Conservation (phyloP, 2,797 vertebrate genomes). For the Protonibea diacanthus region DNA sequence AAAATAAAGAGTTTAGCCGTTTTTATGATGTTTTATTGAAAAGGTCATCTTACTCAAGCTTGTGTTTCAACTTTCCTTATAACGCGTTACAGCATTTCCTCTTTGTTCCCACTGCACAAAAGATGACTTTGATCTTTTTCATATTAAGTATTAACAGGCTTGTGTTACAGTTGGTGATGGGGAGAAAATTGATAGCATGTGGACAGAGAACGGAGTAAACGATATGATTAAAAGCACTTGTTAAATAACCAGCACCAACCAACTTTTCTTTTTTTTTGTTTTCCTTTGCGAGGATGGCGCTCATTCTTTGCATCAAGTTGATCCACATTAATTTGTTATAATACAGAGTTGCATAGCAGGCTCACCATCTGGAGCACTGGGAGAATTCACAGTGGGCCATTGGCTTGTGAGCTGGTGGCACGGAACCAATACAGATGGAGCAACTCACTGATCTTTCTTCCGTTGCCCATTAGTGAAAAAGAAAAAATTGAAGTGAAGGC, state of each 20-base stretch:
- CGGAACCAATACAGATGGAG: conserved; percentile 79
- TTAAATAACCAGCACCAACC: conserved; percentile 85
- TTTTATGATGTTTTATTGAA: conserved; percentile 50
- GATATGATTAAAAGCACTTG: conserved; percentile 89
- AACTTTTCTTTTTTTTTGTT: conserved; percentile 30
- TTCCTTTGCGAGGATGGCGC: conserved; percentile 39
- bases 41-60: conserved; percentile 76
- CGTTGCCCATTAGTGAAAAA: conserved; percentile 60
- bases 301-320: conserved; percentile 69
- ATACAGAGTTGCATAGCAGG: conserved; percentile 71
- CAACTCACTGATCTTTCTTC: conserved; percentile 73
- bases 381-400: conserved; percentile 77
- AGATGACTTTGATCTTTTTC: conserved; percentile 91
- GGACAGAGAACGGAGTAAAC: conserved; percentile 84
- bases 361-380: conserved; percentile 81
- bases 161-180: conserved; percentile 83
- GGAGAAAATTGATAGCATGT: conserved; percentile 92
- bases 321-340: conserved; percentile 76
- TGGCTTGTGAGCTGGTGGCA: conserved; percentile 78
- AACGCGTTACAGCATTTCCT: conserved; percentile 86
- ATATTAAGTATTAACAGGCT: conserved; percentile 95
- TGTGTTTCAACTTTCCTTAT: conserved; percentile 86
- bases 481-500: conserved; percentile 50
- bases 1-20: conserved; percentile 23
- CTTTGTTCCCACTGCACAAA: conserved; percentile 89